Evolutionary conservation across 2,113 vertebrate genomes (phyloP).

Genomic region (Centropus bengalensis): DNA sequence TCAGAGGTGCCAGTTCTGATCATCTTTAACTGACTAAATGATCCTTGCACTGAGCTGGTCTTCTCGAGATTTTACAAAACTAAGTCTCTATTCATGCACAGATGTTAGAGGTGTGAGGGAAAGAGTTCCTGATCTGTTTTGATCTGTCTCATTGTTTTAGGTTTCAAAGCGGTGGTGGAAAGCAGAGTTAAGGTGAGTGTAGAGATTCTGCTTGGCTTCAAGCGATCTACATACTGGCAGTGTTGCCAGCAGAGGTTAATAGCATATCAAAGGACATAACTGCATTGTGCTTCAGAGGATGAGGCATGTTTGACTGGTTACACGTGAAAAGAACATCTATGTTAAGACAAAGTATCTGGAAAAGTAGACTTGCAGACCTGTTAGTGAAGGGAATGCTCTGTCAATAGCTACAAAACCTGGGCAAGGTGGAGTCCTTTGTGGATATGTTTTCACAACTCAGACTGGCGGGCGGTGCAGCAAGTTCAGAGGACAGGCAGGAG

Average conservation of each 20-base stretch:
- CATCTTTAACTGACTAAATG: background rate
- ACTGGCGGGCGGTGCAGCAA: background rate
- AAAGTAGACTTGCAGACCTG: background rate
- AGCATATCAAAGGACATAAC: background rate
- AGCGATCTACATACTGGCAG: rapidly evolving
- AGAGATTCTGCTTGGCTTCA: background rate
- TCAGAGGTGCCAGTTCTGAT: background rate
- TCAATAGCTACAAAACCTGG: background rate
- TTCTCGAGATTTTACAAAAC: background rate
- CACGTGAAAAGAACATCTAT: background rate
- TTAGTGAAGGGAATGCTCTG: background rate
- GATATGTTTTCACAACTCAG: background rate
- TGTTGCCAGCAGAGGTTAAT: background rate
- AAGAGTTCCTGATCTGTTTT: background rate
- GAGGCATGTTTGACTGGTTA: background rate
- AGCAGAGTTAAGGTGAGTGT: background rate
- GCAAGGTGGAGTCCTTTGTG: background rate
- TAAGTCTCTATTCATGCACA: background rate
- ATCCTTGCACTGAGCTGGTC: background rate
- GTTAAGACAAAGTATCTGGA: background rate
- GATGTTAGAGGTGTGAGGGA: background rate
- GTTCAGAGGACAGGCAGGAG: background rate
- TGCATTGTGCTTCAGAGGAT: background rate
- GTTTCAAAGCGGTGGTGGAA: background rate
- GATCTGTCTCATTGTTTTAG: background rate